A percentile compares a stretch with the other conserved stretches of the same genome.
Conservation (phyloP, 1,140 invertebrate genomes). For the Potamilus streckersoni region DNA sequence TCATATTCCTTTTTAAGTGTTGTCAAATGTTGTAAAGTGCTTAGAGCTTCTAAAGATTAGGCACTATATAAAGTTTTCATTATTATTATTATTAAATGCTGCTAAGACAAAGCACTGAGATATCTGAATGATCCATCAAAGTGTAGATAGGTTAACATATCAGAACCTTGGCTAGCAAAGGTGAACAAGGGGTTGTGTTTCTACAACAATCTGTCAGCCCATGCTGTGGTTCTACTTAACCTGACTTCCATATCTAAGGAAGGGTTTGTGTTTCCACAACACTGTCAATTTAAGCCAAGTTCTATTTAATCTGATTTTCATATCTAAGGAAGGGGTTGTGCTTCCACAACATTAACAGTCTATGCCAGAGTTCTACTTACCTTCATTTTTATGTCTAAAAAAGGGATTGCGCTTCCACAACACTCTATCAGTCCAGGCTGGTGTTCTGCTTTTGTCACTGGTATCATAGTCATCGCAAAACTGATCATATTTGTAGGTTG, state of each 20-base stretch:
- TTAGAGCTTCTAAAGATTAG: no score
- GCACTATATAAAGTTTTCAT: no score
- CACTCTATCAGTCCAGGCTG: conserved; percentile 98
- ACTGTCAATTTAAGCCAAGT: conserved; percentile 97
- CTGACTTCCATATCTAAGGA: conserved; percentile 26
- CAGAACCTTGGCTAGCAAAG: background rate
- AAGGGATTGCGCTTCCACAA: conserved; percentile 72
- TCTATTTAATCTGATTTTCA: conserved; percentile 25
- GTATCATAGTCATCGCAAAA: conserved; percentile 99
- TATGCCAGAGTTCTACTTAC: conserved; percentile 81
- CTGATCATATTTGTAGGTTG: conserved; percentile 99
- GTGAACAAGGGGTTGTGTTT: conserved; percentile 39
- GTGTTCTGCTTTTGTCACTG: conserved; percentile 93
- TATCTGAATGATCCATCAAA: no score
- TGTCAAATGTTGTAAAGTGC: no score
- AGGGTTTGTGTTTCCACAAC: conserved; percentile 76
- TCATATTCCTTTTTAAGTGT: no score
- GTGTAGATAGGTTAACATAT: no score
- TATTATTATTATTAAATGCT: no score
- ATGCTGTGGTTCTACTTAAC: conserved; percentile 86
- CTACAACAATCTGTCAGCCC: conserved; percentile 95
- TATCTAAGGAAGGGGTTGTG: conserved; percentile 26
- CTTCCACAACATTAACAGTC: conserved; percentile 83
- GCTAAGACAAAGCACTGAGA: no score
- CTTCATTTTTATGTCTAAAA: conserved; percentile 24